Evolutionary conservation across 2,888 invertebrate species (phyloP).

Genomic region (Eledone cirrhosa): DNA sequence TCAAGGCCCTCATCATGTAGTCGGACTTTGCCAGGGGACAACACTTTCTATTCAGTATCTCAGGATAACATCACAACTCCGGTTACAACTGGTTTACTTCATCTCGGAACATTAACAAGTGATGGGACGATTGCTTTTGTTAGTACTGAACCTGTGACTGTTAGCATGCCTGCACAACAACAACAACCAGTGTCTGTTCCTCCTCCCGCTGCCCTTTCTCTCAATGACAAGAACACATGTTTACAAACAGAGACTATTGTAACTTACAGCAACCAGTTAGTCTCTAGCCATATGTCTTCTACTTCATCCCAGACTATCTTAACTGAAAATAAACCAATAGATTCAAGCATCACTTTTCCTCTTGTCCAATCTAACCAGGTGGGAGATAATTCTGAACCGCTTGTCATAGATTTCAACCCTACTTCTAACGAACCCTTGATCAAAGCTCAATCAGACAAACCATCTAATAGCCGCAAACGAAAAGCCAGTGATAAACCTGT

Average conservation of each 20-base stretch:
- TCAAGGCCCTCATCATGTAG: no score
- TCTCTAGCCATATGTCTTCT: not conserved
- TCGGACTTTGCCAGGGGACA: no score
- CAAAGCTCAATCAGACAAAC: not conserved
- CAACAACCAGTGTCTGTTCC: not conserved
- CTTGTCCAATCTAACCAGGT: not conserved
- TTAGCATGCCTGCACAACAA: not conserved
- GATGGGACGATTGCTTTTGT: not conserved
- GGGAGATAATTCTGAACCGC: not conserved
- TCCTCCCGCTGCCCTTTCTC: not conserved
- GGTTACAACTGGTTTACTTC: no score
- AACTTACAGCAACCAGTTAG: not conserved
- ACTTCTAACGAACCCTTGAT: not conserved
- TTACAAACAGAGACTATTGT: not conserved
- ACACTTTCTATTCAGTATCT: no score
- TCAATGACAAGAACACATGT: not conserved
- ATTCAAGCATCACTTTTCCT: not conserved
- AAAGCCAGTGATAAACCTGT: not conserved
- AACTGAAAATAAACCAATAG: not conserved
- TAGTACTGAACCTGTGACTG: not conserved
- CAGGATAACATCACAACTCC: no score
- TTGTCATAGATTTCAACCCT: not conserved
- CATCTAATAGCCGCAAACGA: not conserved
- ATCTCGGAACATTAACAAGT: no score
- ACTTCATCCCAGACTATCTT: not conserved